These are phyloP conservation scores for Phragmatobia fuliginosa DNA, from an alignment of 2,888 invertebrate species.

Conservation along the genomic window DNA sequence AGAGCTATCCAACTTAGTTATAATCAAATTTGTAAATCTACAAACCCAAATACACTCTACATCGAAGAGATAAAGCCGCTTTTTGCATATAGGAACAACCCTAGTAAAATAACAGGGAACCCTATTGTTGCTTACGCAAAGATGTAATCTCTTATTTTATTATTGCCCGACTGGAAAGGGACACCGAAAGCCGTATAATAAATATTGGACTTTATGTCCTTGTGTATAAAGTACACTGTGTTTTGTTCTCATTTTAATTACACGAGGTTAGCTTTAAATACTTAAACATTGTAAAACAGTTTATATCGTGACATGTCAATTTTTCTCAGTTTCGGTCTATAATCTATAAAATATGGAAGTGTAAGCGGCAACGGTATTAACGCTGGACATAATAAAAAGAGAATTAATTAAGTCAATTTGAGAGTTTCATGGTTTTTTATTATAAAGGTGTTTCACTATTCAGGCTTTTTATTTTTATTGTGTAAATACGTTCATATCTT, in stretches of 20 bases:
- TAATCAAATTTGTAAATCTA: slow-evolving; percentile 62
- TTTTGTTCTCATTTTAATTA: slow-evolving; percentile 38
- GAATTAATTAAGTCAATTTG: background rate
- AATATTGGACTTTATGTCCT: slow-evolving; percentile 47
- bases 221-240: slow-evolving; percentile 39
- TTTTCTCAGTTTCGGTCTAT: slow-evolving; percentile 44
- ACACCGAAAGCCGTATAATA: slow-evolving; percentile 48
- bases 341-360: slow-evolving; percentile 30
- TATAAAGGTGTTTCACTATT: background rate
- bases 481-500: too few relatives aligned
- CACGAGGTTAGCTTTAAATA: slow-evolving; percentile 51
- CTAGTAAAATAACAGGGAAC: slow-evolving; percentile 77
- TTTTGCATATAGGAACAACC: slow-evolving; percentile 52
- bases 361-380: slow-evolving; percentile 29
- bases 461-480: background rate
- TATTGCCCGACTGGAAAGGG: slow-evolving; percentile 80
- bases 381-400: slow-evolving; percentile 20
- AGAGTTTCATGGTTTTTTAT: background rate
- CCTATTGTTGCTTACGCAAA: slow-evolving; percentile 83
- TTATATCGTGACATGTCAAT: slow-evolving; percentile 53
- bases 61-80: slow-evolving; percentile 29
- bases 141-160: slow-evolving; percentile 85
- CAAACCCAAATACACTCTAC: slow-evolving; percentile 53
- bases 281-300: slow-evolving; percentile 47
- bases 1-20: slow-evolving; percentile 72